phyloP scores from a whole-genome alignment of 2,113 vertebrate species.

The Bettongia penicillata region DNA sequence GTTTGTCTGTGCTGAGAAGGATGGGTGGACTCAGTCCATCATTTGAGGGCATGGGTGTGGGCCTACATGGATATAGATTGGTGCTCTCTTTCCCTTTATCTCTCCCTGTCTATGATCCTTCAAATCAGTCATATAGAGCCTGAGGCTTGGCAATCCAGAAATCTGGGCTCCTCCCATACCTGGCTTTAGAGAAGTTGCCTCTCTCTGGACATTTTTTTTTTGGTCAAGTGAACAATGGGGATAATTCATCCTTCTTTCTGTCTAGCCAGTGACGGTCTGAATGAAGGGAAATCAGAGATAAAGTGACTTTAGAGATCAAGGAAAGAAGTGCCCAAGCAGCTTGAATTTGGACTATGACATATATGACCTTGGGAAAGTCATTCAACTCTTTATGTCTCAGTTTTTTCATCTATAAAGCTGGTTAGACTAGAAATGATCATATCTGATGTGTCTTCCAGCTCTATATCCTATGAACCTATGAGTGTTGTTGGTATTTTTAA shows the following conservation, averaged over 20 bases:
- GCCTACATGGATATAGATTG: not conserved
- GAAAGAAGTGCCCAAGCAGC: not conserved
- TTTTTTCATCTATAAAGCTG: not conserved
- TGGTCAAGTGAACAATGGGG: not conserved
- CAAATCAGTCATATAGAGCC: not conserved
- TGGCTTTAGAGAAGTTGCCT: not conserved
- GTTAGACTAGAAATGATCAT: not conserved
- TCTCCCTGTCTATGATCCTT: not conserved
- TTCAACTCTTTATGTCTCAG: not conserved
- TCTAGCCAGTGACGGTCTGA: not conserved
- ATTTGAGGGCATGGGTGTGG: not conserved
- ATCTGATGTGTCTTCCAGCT: not conserved
- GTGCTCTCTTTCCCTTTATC: not conserved
- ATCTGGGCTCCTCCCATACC: not conserved
- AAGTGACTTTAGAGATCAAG: not conserved
- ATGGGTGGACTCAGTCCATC: not conserved
- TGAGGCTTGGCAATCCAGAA: not conserved
- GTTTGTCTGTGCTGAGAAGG: slow-evolving; percentile 6
- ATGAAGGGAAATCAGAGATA: not conserved
- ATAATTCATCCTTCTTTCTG: not conserved
- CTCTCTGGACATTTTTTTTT: not conserved
- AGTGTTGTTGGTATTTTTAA: not conserved
- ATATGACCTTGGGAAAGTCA: not conserved
- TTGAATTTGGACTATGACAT: not conserved
- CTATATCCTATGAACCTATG: not conserved